These are phyloP conservation scores for Collichthys lucidus DNA, from an alignment of 2,113 vertebrate genomes.

Conservation along the genomic window DNA sequence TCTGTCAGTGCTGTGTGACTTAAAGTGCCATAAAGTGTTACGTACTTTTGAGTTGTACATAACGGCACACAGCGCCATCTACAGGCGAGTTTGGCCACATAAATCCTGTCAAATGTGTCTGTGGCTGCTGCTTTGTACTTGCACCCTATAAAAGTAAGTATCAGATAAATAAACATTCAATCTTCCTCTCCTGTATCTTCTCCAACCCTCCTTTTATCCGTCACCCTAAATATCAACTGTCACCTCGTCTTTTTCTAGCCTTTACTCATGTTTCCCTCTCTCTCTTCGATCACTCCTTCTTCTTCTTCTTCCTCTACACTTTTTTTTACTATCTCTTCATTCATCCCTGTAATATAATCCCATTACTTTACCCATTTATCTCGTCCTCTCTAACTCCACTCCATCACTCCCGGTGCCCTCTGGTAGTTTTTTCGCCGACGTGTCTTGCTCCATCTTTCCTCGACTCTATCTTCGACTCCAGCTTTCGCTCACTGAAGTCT, in stretches of 20 bases:
- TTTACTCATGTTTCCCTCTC: neutral
- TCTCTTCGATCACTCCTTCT: neutral
- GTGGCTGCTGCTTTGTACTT: neutral
- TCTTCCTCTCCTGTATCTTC: neutral
- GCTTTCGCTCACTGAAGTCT: neutral
- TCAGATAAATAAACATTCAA: neutral
- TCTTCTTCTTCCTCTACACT: neutral
- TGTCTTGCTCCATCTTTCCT: constrained; percentile 37
- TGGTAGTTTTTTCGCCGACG: constrained; percentile 20
- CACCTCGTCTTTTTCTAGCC: neutral
- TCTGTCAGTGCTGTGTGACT: too few species aligned
- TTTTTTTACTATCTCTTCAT: neutral
- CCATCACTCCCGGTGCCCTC: constrained; percentile 44
- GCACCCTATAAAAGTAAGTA: neutral
- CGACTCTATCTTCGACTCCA: neutral
- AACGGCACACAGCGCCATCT: too few species aligned
- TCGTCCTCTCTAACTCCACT: constrained; percentile 30
- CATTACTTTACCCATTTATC: constrained; percentile 41
- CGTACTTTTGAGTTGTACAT: too few species aligned
- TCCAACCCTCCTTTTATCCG: neutral
- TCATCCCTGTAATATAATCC: constrained; percentile 14
- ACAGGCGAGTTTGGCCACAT: too few species aligned
- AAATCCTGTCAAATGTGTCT: neutral
- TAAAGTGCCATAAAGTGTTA: too few species aligned
- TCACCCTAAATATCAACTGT: neutral